These are phyloP conservation scores for Watersipora subatra DNA, from an alignment of 1,140 invertebrate species.

Conservation along the genomic window DNA sequence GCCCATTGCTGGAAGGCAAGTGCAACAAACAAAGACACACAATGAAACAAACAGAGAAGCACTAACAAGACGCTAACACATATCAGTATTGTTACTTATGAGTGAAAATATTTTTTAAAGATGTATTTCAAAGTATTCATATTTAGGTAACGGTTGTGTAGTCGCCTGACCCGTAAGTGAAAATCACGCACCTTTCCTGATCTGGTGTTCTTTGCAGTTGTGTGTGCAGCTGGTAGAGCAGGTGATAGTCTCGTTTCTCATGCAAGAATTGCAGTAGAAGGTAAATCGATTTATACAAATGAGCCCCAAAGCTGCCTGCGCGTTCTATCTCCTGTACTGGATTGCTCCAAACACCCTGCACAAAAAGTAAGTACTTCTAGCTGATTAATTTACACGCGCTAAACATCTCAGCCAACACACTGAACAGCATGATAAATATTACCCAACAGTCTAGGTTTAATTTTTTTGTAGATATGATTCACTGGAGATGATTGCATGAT, in stretches of 20 bases:
- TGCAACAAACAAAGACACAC: too few species aligned
- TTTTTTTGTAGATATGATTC: neutral
- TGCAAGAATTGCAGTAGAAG: neutral
- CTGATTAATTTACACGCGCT: too few species aligned
- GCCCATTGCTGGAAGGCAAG: too few species aligned
- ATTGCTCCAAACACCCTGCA: conserved; percentile 75
- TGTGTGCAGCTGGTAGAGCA: conserved; percentile 3
- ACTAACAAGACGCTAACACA: too few species aligned
- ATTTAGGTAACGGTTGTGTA: too few species aligned
- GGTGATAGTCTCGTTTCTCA: neutral
- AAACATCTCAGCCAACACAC: neutral
- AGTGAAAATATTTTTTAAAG: too few species aligned
- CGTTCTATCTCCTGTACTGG: conserved; percentile 76
- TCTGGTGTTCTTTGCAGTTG: neutral
- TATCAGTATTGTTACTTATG: too few species aligned
- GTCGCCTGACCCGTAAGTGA: too few species aligned
- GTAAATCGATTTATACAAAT: conserved; percentile 52
- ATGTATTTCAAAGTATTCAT: too few species aligned
- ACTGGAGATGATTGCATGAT: neutral
- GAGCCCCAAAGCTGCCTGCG: conserved; percentile 74
- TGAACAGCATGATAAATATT: neutral
- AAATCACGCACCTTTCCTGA: neutral
- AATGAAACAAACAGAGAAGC: too few species aligned
- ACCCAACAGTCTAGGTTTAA: neutral
- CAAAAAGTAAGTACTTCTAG: conserved; percentile 10